These are phyloP conservation scores for Macropus fuliginosus DNA, from an alignment of 2,797 vertebrate species.

Conservation along the genomic window DNA sequence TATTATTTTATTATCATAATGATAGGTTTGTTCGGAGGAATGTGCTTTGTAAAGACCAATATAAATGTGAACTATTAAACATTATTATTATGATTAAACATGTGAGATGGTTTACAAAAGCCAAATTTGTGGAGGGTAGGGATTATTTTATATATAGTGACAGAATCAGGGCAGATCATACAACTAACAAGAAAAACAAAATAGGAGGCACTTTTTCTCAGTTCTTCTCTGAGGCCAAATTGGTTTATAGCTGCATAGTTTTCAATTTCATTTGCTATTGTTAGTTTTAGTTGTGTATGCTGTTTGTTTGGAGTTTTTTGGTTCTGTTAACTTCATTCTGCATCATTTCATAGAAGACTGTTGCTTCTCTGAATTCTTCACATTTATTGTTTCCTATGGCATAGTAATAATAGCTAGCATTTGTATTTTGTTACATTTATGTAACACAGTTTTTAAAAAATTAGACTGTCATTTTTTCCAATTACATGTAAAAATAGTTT, in stretches of 20 bases:
- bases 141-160: neutral
- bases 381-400: neutral
- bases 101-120: neutral
- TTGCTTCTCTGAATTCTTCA: neutral
- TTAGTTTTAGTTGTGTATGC: neutral
- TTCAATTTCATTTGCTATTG: neutral
- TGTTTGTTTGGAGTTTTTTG: neutral
- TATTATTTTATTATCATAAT: slow-evolving; percentile 2
- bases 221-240: neutral
- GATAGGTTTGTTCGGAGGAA: neutral
- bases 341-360: neutral
- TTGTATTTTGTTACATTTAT: neutral
- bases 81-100: neutral
- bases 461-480: no score
- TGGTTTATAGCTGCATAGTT: neutral
- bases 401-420: neutral
- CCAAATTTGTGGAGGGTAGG: neutral
- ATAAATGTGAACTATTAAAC: neutral
- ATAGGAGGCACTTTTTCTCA: neutral
- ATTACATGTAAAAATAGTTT: no score
- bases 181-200: neutral
- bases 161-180: neutral
- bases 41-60: neutral
- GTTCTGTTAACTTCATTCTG: neutral
- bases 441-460: neutral